Percentiles rank a stretch among this genome's conserved stretches.
phyloP scores from a whole-genome alignment of 2,888 invertebrate species.

The Oligia strigilis region DNA sequence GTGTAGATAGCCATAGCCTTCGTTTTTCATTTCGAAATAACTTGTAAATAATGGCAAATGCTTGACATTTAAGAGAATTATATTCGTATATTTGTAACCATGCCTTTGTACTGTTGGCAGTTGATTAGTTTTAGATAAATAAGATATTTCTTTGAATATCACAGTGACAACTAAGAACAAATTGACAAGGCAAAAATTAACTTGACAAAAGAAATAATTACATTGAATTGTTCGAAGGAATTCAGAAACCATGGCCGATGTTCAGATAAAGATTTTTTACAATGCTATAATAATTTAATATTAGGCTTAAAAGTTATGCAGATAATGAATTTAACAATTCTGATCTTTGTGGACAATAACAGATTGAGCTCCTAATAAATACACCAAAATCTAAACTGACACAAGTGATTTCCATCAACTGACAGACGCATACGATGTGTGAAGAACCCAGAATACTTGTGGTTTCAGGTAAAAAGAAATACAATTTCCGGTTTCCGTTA shows the following conservation, averaged over 20 bases:
- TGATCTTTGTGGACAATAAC: not conserved
- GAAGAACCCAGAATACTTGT: not conserved
- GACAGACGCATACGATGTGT: too few species aligned
- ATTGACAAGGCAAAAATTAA: not conserved
- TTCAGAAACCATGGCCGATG: constrained; percentile 4
- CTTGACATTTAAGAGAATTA: constrained; percentile 46
- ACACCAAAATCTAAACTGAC: not conserved
- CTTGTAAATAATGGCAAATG: constrained; percentile 42
- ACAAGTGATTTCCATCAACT: not conserved
- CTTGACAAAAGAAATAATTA: constrained; percentile 29
- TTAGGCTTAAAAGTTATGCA: not conserved
- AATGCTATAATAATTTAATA: not conserved
- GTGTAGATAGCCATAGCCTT: constrained; percentile 44
- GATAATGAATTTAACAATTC: not conserved
- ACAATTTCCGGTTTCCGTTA: not conserved
- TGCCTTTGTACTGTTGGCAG: constrained; percentile 45
- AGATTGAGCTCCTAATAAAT: not conserved
- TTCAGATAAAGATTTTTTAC: not conserved
- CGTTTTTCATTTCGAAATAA: constrained; percentile 43
- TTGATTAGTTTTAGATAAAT: constrained; percentile 52
- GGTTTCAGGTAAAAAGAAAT: not conserved
- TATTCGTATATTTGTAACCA: constrained; percentile 37
- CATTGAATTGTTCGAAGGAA: constrained; percentile 9
- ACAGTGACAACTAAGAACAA: constrained; percentile 1
- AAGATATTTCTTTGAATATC: constrained; percentile 37